Evolutionary conservation across 2,113 vertebrate species (phyloP).

Genomic region (Megaleporinus macrocephalus): DNA sequence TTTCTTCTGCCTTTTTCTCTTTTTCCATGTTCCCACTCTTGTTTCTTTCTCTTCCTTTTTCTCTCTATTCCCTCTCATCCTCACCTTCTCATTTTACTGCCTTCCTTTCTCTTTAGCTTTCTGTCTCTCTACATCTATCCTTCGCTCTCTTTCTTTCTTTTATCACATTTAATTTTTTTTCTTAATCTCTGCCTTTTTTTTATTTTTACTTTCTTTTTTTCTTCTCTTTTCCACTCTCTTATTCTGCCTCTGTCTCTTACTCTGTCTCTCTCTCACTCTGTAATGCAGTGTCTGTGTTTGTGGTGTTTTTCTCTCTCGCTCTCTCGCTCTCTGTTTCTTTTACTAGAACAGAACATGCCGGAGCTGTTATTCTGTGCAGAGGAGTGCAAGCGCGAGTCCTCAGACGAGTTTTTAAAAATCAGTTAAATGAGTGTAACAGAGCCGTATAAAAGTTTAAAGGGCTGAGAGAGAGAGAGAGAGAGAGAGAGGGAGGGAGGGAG

Average conservation of each 20-base stretch:
- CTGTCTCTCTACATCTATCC: too few species aligned
- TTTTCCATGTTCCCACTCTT: too few species aligned
- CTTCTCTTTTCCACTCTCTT: neutral
- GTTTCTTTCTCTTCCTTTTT: too few species aligned
- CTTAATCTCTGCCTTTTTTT: neutral
- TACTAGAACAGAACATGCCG: neutral
- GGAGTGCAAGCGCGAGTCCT: slow-evolving; percentile 48
- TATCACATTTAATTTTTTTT: neutral
- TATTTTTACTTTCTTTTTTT: neutral
- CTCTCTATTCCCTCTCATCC: too few species aligned
- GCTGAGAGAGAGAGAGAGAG: slow-evolving; percentile 56
- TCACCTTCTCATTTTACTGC: too few species aligned
- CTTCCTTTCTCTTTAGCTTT: neutral
- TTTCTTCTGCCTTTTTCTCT: neutral
- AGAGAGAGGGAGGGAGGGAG: neutral
- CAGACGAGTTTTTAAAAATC: slow-evolving; percentile 47
- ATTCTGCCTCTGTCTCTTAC: neutral
- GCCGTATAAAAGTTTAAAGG: slow-evolving; percentile 73
- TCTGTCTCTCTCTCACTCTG: too few species aligned
- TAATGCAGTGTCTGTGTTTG: too few species aligned
- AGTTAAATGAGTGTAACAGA: slow-evolving; percentile 71
- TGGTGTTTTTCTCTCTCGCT: neutral
- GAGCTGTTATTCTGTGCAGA: slow-evolving; percentile 36
- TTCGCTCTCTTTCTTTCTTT: too few species aligned
- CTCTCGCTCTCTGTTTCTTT: neutral